phyloP scores from a whole-genome alignment of 2,888 invertebrate genomes.

The Cephus runcator region DNA sequence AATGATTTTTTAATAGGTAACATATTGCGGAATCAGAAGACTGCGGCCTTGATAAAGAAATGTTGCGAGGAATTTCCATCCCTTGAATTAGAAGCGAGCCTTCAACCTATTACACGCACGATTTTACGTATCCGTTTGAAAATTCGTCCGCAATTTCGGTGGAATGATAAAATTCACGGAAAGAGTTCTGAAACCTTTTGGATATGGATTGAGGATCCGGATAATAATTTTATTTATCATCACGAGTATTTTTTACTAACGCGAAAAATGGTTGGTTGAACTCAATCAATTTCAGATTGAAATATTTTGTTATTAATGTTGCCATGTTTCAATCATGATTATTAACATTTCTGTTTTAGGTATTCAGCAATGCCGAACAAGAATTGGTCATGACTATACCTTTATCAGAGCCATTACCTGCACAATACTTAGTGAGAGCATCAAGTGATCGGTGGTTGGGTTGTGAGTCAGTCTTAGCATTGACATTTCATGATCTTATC shows the following conservation, averaged over 20 bases:
- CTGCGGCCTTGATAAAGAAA: slow-evolving; percentile 81
- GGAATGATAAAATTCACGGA: slow-evolving; percentile 93
- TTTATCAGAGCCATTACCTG: slow-evolving; percentile 87
- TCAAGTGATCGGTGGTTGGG: slow-evolving; percentile 88
- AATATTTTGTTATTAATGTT: not conserved
- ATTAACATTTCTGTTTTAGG: slow-evolving; percentile 28
- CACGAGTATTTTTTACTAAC: slow-evolving; percentile 90
- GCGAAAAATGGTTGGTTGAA: slow-evolving; percentile 75
- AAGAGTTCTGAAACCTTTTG: slow-evolving; percentile 91
- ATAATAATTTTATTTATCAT: slow-evolving; percentile 94
- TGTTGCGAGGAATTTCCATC: slow-evolving; percentile 88
- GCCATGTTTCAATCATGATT: not conserved
- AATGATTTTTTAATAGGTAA: slow-evolving; percentile 67
- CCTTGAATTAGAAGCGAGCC: slow-evolving; percentile 81
- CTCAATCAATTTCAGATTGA: not conserved
- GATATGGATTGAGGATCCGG: slow-evolving; percentile 98
- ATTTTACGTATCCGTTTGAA: slow-evolving; percentile 85
- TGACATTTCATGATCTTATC: slow-evolving; percentile 87
- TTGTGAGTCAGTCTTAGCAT: slow-evolving; percentile 70
- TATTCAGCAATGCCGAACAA: slow-evolving; percentile 77
- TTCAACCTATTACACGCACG: slow-evolving; percentile 96
- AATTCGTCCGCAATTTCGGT: slow-evolving; percentile 79
- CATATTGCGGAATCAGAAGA: slow-evolving; percentile 79
- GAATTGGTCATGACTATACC: slow-evolving; percentile 96
- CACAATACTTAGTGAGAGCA: slow-evolving; percentile 90